Base-by-base conservation (phyloP, 2,888 invertebrate genomes). In the Trypoxylon attenuatum region DNA sequence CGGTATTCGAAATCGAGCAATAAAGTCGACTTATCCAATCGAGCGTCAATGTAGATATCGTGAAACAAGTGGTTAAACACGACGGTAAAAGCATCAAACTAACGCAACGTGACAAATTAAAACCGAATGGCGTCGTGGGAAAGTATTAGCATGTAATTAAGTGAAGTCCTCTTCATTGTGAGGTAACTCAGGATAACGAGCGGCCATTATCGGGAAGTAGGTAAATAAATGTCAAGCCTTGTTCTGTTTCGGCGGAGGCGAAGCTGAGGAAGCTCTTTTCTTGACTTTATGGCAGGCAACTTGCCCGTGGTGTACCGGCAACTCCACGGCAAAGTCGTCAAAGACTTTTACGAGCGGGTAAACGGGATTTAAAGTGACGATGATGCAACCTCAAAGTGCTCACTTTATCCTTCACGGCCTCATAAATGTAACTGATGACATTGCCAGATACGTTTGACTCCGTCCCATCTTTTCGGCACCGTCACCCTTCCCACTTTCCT, bases 331-430 rank as follows among this genome's bases (percentile, higher is more conserved):
- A 72, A 85, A 86, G 85, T 86, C 87, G 86, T 87, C 86, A 87
- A 86, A 85, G 84, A 82, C 85, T 86, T 86, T 86, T 86, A 86
- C 86, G 87, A 87, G 83, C 85, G 81, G 78, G 77, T 84, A 86
- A 84, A 87, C 86, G 85, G 85, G 86, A 87, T 87, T 87, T 87
- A 87, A 87, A 87, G 87, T 84, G 87, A 86, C 86, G 86, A 87
- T 86, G 86, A 86, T 85, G 86, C 85, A 86, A 87, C 86, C 86
- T 85, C 86, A 84, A 86, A 85, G 84, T 87, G 84, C 84, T 86
- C 86, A 83, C 83, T 85, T 85, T 85, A 87, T 84, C 83, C 84
- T 84, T 86, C 83, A 86, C 80, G 80, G 82, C 83, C 80, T 86
- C 86, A 85, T 87, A 87, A 87, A 87, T 87, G 86, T 87, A 84